Evolutionary conservation across 2,113 vertebrate species (phyloP).

Genomic region (Elephas maximus): DNA sequence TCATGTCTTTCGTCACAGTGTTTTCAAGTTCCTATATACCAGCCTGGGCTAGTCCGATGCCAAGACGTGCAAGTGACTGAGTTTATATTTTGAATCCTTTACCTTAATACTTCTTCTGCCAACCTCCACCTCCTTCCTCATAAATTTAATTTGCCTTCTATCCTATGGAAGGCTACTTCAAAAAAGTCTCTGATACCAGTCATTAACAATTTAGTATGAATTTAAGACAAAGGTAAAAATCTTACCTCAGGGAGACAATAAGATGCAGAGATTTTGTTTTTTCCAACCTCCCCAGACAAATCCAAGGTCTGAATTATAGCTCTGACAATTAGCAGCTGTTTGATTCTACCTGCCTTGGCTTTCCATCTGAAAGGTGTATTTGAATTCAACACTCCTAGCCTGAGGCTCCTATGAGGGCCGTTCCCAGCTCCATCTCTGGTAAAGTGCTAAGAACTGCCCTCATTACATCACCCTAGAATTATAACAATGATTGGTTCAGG

Average conservation of each 20-base stretch:
- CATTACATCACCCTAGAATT: neutral
- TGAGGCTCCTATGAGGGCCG: neutral
- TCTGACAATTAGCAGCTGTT: neutral
- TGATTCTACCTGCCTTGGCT: neutral
- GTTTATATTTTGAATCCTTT: neutral
- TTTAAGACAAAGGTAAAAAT: neutral
- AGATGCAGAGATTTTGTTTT: neutral
- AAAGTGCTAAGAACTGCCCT: neutral
- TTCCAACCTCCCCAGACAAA: neutral
- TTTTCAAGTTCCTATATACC: neutral
- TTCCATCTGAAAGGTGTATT: neutral
- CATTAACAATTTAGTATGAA: neutral
- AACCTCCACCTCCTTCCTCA: neutral
- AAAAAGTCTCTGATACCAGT: slow-evolving; percentile 2
- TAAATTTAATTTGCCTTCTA: neutral
- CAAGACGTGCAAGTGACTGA: neutral
- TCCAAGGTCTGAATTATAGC: fast-evolving
- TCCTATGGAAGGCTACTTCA: neutral
- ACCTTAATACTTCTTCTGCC: neutral
- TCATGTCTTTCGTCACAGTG: neutral
- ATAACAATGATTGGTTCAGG: neutral
- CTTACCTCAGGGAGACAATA: neutral
- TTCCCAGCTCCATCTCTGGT: neutral
- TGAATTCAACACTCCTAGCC: neutral
- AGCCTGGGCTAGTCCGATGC: neutral